Base-by-base conservation (phyloP, 2,113 vertebrate species). In the Zosterops pallidus region DNA sequence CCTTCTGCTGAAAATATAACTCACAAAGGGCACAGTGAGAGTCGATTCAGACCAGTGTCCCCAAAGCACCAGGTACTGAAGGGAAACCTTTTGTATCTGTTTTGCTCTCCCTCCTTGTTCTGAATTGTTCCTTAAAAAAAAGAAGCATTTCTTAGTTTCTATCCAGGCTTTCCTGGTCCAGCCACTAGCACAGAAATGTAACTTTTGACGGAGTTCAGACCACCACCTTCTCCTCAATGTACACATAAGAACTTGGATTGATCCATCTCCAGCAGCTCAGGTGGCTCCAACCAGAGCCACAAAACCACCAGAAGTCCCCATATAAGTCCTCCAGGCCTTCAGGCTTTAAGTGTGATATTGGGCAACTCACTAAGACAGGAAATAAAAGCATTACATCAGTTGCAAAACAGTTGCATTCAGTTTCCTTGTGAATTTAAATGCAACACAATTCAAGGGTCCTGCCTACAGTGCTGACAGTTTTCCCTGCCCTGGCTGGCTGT, bases 51-150 rank as follows among this genome's bases (percentile, higher is more conserved):
- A 50, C 2, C 59, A 35, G 5, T 3, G 17, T 60, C 49, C 53
- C 22, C 29, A 17, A 9, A 57, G 46, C 10, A 67, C 31, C 26
- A 46, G 52, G 22, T 3, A 1, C 42, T 17, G 23, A 0, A 0
- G 35, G 14, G 60, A 47, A 77, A 49, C 7, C 4, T 35, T 41
- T 63, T 47, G 4, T 21, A 33, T 25, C 44, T 64, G 11, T 71
- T 90, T 69, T 65, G 14, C 33, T 67, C 39, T 82, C 42, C 11
- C 8, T 50, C 42, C 47, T 85, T 63, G 23, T 15, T 57, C 60
- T 33, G 37, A 87, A 6, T 21, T 63, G 20, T 16, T 55, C 60
- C 47, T 82, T 29, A 37, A 8, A 42, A 19, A 39, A 72, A 82
- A 29, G 28, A 63, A 26, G 8, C 6, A 3, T 74, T 74, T 92